Conservation (phyloP, 2,888 invertebrate species). For the Tenthredo notha region DNA sequence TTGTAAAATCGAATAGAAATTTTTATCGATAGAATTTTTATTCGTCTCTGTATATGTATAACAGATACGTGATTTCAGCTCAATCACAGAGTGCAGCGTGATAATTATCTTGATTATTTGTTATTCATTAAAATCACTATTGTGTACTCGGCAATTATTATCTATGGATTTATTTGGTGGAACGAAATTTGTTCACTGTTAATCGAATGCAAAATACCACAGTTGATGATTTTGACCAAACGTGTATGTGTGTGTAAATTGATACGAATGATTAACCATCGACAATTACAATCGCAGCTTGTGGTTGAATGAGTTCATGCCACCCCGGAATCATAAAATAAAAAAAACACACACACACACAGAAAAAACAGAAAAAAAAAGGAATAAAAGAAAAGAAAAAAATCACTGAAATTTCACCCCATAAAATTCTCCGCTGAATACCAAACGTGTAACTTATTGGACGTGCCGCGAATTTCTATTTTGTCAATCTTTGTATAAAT, state of each 20-base stretch:
- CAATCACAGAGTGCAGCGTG: neutral
- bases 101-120: neutral
- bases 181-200: neutral
- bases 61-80: neutral
- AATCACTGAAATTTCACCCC: neutral
- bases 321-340: neutral
- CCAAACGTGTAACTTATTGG: neutral
- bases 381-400: neutral
- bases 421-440: neutral
- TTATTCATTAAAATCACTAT: neutral
- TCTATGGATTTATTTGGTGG: neutral
- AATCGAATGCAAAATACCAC: neutral
- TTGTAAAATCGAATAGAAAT: neutral
- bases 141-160: neutral
- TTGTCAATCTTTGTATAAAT: conserved; percentile 1
- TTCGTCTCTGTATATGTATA: neutral
- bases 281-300: neutral
- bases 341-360: neutral
- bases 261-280: neutral
- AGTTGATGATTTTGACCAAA: neutral
- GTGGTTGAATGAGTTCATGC: neutral
- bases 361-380: neutral
- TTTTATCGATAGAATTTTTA: neutral
- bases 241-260: neutral
- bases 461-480: neutral